These are phyloP conservation scores for Turritopsis dohrnii DNA, from an alignment of 30 jellyfish, hydroid and myxozoan species.

Conservation along the genomic window DNA sequence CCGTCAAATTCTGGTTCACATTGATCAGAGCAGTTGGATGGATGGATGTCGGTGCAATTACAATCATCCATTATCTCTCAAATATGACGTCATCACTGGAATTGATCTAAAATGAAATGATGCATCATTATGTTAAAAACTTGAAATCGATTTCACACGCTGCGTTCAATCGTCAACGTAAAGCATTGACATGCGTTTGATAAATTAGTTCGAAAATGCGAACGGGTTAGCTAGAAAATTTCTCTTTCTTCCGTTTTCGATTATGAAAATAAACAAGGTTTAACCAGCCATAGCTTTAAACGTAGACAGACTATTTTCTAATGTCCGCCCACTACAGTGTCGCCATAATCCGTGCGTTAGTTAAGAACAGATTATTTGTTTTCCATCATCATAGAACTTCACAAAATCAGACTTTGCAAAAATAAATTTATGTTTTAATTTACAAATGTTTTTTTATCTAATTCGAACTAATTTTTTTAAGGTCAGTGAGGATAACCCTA, in stretches of 20 bases:
- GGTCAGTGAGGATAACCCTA: too few relatives aligned
- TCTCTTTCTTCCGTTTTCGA: neutral
- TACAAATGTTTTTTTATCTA: too few relatives aligned
- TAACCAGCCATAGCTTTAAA: neutral
- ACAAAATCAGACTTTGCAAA: too few relatives aligned
- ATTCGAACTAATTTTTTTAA: too few relatives aligned
- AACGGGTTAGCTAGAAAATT: neutral
- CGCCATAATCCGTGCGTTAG: neutral
- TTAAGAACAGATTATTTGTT: too few relatives aligned
- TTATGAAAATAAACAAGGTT: neutral
- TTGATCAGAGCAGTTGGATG: neutral
- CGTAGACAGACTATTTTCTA: neutral
- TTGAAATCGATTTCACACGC: too few relatives aligned
- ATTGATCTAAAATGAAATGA: neutral
- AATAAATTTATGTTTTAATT: too few relatives aligned
- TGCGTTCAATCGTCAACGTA: too few relatives aligned
- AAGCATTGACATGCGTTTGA: neutral
- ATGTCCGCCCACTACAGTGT: neutral
- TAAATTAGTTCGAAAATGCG: neutral
- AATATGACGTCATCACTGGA: neutral
- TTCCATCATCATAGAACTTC: too few relatives aligned
- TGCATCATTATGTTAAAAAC: neutral
- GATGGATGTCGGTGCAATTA: neutral
- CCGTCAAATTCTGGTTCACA: neutral
- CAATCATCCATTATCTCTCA: neutral